phyloP scores from a whole-genome alignment of 2,797 vertebrate genomes.

The Lacerta viridis region DNA sequence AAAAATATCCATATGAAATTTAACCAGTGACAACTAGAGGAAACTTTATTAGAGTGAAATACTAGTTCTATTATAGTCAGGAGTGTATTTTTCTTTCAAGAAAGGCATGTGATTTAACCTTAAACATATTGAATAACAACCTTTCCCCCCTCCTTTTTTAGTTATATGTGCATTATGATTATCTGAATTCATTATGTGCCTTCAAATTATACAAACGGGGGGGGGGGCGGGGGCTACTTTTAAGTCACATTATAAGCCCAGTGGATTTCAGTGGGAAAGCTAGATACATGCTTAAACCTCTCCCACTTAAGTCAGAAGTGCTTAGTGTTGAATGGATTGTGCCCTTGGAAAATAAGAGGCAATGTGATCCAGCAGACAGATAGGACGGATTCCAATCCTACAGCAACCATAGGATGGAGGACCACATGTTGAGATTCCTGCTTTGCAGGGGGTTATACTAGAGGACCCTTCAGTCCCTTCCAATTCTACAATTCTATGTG shows the following conservation, averaged over 20 bases:
- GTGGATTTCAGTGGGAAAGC: neutral
- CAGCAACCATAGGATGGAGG: neutral
- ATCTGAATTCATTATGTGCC: neutral
- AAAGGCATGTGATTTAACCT: neutral
- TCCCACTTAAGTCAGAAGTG: neutral
- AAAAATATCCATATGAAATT: conserved; percentile 10
- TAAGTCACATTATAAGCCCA: neutral
- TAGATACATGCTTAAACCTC: neutral
- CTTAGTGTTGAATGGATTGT: neutral
- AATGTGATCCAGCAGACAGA: neutral
- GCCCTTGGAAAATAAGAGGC: neutral
- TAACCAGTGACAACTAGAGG: conserved; percentile 18
- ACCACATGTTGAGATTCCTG: too few species aligned
- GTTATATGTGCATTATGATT: neutral
- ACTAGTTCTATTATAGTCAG: conserved; percentile 19
- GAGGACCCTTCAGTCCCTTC: too few species aligned
- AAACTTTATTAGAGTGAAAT: conserved; percentile 40
- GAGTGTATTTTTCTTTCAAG: neutral
- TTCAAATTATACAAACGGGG: neutral
- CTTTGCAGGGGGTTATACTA: too few species aligned
- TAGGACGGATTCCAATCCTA: neutral
- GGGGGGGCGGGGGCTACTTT: neutral
- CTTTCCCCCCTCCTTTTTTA: neutral
- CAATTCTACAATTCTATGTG: too few species aligned
- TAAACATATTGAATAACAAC: neutral